A percentile compares a stretch with the other conserved stretches of the same genome.
These are phyloP conservation scores for Halictus rubicundus DNA, from an alignment of 1,140 invertebrate species.

Conservation along the genomic window DNA sequence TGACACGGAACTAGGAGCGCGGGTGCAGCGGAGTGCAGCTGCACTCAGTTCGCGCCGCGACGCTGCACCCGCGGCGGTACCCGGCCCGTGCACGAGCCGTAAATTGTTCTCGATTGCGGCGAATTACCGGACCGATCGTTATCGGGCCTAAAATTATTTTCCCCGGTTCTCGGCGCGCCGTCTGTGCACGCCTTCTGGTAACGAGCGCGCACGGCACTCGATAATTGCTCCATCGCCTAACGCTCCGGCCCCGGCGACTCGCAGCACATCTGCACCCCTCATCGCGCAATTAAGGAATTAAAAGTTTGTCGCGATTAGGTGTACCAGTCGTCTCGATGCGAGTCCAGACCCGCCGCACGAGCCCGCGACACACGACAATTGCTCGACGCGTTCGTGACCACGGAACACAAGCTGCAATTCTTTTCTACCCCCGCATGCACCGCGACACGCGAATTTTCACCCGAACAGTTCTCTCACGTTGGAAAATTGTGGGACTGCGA, in stretches of 20 bases:
- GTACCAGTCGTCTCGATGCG: neutral
- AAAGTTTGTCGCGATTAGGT: slow-evolving; percentile 13
- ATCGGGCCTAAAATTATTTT: slow-evolving; percentile 55
- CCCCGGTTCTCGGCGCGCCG: neutral
- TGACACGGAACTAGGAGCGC: slow-evolving; percentile 17
- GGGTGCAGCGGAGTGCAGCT: neutral
- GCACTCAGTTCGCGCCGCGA: neutral
- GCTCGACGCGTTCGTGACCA: too few species aligned
- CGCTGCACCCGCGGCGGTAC: slow-evolving; percentile 37
- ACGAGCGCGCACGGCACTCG: neutral
- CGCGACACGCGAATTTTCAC: too few species aligned
- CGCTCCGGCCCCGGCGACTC: neutral
- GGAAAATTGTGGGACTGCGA: too few species aligned
- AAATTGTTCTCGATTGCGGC: slow-evolving; percentile 63
- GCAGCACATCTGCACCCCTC: neutral
- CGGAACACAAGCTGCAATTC: too few species aligned
- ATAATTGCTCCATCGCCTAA: slow-evolving; percentile 6
- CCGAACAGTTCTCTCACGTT: too few species aligned
- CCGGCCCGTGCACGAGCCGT: slow-evolving; percentile 50
- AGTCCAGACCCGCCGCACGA: neutral
- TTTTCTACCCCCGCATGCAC: too few species aligned
- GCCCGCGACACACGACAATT: too few species aligned
- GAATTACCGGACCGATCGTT: slow-evolving; percentile 56
- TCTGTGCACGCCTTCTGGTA: slow-evolving; percentile 4
- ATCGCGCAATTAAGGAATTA: slow-evolving; percentile 31